Conservation (phyloP, 1,140 invertebrate genomes). For the Pseudomyrmex pallidus region DNA sequence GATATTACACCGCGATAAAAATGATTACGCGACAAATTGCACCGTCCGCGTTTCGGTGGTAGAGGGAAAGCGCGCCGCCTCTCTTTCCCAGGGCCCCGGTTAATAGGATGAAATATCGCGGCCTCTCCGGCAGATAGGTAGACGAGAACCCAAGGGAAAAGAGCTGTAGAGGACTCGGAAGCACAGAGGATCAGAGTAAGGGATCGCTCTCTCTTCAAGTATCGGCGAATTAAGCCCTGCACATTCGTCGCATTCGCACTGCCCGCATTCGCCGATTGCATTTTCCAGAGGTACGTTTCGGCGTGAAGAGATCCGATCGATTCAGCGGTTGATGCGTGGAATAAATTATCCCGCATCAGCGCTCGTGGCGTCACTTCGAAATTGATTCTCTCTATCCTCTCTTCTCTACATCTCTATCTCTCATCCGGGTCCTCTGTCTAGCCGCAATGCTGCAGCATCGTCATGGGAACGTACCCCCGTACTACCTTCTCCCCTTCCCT, state of each 20-base stretch:
- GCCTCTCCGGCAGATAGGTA: not conserved
- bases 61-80: constrained; percentile 5
- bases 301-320: constrained; percentile 58
- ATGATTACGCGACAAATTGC: constrained; percentile 60
- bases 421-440: constrained; percentile 55
- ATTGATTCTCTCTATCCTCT: constrained; percentile 59
- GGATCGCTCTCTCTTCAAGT: constrained; percentile 34
- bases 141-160: not conserved
- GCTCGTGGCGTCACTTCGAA: constrained; percentile 59
- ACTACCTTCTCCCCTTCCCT: not conserved
- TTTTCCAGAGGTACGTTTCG: constrained; percentile 57
- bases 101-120: constrained; percentile 59
- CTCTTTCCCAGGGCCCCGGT: constrained; percentile 22
- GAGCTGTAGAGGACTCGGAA: no score
- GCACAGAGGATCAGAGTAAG: not conserved
- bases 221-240: constrained; percentile 53
- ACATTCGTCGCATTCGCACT: constrained; percentile 49
- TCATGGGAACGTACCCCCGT: constrained; percentile 55
- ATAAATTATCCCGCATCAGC: constrained; percentile 62
- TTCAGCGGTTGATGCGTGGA: constrained; percentile 61
- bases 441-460: constrained; percentile 56
- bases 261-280: constrained; percentile 57
- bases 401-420: constrained; percentile 54
- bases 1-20: constrained; percentile 59
- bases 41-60: constrained; percentile 26